Evolutionary conservation across 2,888 invertebrate genomes (phyloP).

Genomic region (Xylota sylvarum): DNA sequence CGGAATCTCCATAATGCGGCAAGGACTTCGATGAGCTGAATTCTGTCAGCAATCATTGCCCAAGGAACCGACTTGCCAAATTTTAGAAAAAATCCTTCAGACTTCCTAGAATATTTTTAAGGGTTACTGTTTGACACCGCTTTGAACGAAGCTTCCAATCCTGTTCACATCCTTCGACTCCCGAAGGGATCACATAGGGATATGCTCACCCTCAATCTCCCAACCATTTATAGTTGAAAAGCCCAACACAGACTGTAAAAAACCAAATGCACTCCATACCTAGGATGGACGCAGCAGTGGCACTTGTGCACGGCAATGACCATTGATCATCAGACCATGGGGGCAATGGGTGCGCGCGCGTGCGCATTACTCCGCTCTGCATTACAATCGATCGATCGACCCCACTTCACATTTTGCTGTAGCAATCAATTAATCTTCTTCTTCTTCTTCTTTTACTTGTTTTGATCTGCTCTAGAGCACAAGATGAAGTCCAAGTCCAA

Average conservation of each 20-base stretch:
- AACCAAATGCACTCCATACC: neutral
- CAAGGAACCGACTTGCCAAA: no score
- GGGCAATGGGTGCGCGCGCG: conserved; percentile 73
- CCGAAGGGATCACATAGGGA: no score
- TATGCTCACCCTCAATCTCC: no score
- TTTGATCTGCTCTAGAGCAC: conserved; percentile 40
- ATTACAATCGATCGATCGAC: conserved; percentile 72
- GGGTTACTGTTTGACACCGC: no score
- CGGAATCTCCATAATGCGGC: no score
- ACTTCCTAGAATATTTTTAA: no score
- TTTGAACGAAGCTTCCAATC: no score
- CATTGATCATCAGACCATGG: conserved; percentile 67
- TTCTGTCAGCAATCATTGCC: no score
- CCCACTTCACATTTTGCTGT: conserved; percentile 66
- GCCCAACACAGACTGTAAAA: conserved; percentile 19
- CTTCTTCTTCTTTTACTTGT: conserved; percentile 9
- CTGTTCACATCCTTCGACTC: no score
- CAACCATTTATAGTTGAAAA: neutral
- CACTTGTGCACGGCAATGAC: conserved; percentile 66
- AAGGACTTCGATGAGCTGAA: no score
- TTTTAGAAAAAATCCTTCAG: no score
- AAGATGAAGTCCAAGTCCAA: neutral
- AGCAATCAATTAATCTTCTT: conserved; percentile 73
- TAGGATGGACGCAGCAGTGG: conserved; percentile 40
- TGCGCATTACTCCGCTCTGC: conserved; percentile 64